A percentile compares a stretch with the other conserved stretches of the same genome.
phyloP scores from a whole-genome alignment of 1,140 invertebrate species.

The Drosophila sp. region DNA sequence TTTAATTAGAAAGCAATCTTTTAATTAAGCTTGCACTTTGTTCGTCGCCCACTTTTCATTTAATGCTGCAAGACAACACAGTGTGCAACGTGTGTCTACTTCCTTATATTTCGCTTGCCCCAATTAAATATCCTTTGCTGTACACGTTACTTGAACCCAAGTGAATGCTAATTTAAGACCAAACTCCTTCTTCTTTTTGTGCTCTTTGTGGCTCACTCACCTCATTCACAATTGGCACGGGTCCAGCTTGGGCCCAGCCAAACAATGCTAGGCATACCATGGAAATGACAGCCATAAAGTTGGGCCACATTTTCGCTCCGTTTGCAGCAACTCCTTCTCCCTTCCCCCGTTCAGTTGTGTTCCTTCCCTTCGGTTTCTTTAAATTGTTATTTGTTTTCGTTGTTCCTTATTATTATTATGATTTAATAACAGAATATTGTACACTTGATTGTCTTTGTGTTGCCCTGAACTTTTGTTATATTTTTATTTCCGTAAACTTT shows the following conservation, averaged over 20 bases:
- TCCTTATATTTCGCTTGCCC: conserved; percentile 48
- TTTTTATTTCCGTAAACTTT: conserved; percentile 78
- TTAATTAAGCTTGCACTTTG: conserved; percentile 57
- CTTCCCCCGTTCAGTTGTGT: neutral
- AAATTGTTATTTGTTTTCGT: conserved; percentile 16
- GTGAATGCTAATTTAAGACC: conserved; percentile 1
- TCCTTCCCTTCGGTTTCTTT: neutral
- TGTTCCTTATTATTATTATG: conserved; percentile 14
- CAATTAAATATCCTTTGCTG: conserved; percentile 48
- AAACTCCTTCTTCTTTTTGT: neutral
- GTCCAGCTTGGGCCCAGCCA: conserved; percentile 73
- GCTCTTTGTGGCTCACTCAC: conserved; percentile 52
- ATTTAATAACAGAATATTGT: conserved; percentile 29
- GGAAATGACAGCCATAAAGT: conserved; percentile 68
- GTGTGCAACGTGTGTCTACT: conserved; percentile 18
- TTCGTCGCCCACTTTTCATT: conserved; percentile 47
- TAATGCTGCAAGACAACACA: conserved; percentile 23
- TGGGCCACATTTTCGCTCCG: conserved; percentile 65
- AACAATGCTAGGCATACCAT: conserved; percentile 64
- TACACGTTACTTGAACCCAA: conserved; percentile 29
- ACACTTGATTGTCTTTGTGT: conserved; percentile 20
- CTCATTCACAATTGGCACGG: conserved; percentile 82
- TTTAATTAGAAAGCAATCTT: conserved; percentile 54
- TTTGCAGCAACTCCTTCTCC: conserved; percentile 38
- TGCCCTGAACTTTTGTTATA: conserved; percentile 48